Conservation (phyloP, 2,888 invertebrate species). For the Andrena dorsata region DNA sequence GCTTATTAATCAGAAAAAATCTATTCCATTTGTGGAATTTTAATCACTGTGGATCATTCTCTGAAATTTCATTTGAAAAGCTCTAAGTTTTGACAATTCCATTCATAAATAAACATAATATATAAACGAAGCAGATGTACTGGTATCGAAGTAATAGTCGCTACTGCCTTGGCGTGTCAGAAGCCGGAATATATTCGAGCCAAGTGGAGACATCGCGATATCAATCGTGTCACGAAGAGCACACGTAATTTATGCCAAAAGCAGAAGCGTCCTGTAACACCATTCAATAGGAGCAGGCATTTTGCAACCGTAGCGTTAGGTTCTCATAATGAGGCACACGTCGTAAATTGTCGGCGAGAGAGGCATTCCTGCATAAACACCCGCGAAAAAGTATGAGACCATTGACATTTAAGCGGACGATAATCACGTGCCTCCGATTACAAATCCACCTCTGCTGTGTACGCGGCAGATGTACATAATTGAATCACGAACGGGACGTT, state of each 20-base stretch:
- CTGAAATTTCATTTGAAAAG: too few species aligned
- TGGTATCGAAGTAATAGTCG: too few species aligned
- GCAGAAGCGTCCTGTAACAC: not conserved
- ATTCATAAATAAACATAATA: too few species aligned
- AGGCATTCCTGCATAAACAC: slow-evolving; percentile 72
- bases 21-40: too few species aligned
- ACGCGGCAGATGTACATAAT: slow-evolving; percentile 10
- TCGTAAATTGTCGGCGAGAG: slow-evolving; percentile 70
- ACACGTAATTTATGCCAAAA: not conserved
- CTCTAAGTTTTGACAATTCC: too few species aligned
- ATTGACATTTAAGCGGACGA: slow-evolving; percentile 78
- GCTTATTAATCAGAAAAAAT: too few species aligned
- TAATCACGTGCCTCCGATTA: slow-evolving; percentile 76
- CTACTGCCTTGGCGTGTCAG: too few species aligned
- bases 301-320: slow-evolving; percentile 68
- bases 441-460: slow-evolving; percentile 54
- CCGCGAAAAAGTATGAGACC: slow-evolving; percentile 69
- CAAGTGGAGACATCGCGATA: not conserved
- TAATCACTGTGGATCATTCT: too few species aligned
- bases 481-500: slow-evolving; percentile 18
- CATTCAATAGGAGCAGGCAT: slow-evolving; percentile 46
- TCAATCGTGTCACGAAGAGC: not conserved
- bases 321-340: slow-evolving; percentile 67
- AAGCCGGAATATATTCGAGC: too few species aligned
- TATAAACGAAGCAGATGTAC: too few species aligned